A percentile compares a stretch with the other conserved stretches of the same genome.
Evolutionary conservation across 2,113 vertebrate genomes (phyloP).

Genomic region (Indri indri): DNA sequence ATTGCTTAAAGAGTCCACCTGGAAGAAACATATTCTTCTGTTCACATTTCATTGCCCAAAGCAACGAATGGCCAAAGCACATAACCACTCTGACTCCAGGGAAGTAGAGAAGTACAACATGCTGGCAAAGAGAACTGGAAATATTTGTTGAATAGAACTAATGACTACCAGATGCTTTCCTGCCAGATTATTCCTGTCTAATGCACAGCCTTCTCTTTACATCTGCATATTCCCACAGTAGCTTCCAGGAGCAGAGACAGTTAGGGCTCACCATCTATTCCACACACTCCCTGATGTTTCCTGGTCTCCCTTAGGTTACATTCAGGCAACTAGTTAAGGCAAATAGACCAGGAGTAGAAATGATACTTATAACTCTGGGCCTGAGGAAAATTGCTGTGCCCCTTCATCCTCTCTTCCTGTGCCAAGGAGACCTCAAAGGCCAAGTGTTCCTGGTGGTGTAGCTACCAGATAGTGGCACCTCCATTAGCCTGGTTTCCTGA

Average conservation of each 20-base stretch:
- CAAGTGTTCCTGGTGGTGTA: not conserved
- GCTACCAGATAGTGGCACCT: not conserved
- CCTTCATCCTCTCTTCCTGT: not conserved
- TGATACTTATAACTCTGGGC: not conserved
- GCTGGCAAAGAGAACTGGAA: constrained; percentile 15
- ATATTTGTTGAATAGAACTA: constrained; percentile 39
- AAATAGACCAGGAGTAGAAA: not conserved
- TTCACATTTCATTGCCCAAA: constrained; percentile 39
- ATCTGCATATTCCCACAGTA: not conserved
- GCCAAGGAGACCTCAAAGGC: not conserved
- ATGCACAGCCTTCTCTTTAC: not conserved
- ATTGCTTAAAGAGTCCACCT: not conserved
- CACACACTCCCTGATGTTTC: not conserved
- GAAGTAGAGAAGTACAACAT: constrained; percentile 10
- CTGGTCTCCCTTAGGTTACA: not conserved
- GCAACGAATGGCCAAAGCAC: not conserved
- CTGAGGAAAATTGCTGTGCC: not conserved
- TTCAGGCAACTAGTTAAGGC: not conserved
- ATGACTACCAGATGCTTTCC: constrained; percentile 3
- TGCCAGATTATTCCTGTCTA: not conserved
- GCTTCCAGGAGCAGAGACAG: not conserved
- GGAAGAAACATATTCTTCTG: constrained; percentile 30
- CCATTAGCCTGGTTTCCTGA: not conserved
- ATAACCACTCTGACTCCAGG: not conserved
- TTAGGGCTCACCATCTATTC: not conserved